Base-by-base conservation (phyloP, 2,113 vertebrate species). In the Mesocricetus auratus region DNA sequence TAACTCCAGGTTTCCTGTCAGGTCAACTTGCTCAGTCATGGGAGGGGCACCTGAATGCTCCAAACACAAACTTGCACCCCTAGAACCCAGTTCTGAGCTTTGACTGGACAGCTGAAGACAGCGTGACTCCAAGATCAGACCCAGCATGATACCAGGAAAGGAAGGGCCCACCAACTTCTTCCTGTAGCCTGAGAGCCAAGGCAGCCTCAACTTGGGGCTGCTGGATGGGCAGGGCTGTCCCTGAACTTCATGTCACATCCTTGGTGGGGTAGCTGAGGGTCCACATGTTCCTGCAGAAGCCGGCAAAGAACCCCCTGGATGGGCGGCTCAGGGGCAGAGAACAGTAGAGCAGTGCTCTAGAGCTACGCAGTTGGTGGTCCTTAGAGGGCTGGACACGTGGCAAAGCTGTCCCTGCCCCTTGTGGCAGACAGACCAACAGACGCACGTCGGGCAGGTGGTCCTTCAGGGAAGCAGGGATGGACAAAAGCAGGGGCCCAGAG, bases 401-500 rank as follows among this genome's bases (percentile, higher is more conserved):
- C 31, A 91, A 92, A 2, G 45, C 50, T 71, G 19, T 66, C 86
- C 91, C 78, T 69, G 86, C 50, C 42, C 83, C 90, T 3, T 50
- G 13, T 0, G 87, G 87, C 53, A 66, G 82, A 77, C 58, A 93
- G 89, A 85, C 73, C 82, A 79, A 85, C 69, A 95, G 89, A 86
- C 8, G 81, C 68, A 66, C 73, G 50, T 42, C 74, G 8, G 6
- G 86, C 64, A 16, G 8, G 29, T 39, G 36, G 22, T 60, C 39
- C 2, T 17, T 22, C 6, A 66, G 42, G 77, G 66, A 78, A 66
- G 29, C 42, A 2, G 92, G 47, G 92, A n/a, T 9, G 64, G 81
- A 68, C 90, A 92, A 94, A 90, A 95, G 91, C 9, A 7, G 53
- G 66, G 66, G 90, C 86, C 86, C 53, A 29, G 11, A n/a, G 85